phyloP scores from a whole-genome alignment of 2,797 vertebrate genomes.

The Graptemys geographica region DNA sequence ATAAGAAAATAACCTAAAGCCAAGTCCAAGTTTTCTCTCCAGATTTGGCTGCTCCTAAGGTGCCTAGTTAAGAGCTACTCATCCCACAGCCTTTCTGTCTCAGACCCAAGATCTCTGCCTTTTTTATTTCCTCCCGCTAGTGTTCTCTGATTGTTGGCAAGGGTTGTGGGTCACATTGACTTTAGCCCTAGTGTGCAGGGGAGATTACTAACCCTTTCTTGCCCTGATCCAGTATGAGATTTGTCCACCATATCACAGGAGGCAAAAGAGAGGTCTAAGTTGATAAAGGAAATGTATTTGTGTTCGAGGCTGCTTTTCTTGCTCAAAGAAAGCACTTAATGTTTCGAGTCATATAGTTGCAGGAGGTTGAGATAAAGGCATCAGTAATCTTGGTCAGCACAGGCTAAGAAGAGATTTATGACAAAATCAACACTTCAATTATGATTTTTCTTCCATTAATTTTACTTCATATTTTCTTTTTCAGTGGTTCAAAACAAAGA shows the following conservation, averaged over 20 bases:
- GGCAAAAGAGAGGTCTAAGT: background rate
- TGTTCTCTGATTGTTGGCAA: too few relatives aligned
- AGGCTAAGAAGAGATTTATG: background rate
- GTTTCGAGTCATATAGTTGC: background rate
- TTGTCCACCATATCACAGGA: background rate
- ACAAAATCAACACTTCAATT: background rate
- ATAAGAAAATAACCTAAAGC: constrained; percentile 13
- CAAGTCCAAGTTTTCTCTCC: background rate
- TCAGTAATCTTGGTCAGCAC: background rate
- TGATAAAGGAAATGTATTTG: background rate
- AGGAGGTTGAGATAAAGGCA: background rate
- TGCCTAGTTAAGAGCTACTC: background rate
- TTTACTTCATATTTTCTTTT: background rate
- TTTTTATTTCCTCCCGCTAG: background rate
- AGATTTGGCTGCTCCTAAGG: background rate
- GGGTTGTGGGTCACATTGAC: background rate
- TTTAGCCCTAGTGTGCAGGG: background rate
- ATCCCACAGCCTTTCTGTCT: background rate
- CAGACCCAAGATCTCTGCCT: background rate
- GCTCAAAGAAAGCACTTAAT: background rate
- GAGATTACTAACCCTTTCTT: background rate
- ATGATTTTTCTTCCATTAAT: background rate
- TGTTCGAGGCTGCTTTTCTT: background rate
- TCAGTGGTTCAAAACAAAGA: background rate
- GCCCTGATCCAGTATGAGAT: background rate